Conservation (phyloP, 2,888 invertebrate species). For the Branchinecta sandiegonensis region DNA sequence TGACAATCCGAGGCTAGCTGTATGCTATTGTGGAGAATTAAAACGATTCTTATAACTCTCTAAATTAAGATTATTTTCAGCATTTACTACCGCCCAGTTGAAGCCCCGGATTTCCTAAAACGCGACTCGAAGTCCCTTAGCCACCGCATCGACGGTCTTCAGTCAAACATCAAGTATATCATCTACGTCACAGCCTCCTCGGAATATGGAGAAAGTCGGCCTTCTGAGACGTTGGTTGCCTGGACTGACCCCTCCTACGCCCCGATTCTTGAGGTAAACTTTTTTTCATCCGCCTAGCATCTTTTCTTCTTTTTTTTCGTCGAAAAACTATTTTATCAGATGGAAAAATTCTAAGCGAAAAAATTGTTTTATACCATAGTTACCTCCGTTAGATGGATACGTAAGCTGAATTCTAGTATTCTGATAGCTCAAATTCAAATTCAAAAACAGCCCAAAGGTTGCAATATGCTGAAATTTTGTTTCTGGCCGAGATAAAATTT, state of each 20-base stretch:
- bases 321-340: no score
- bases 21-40: no score
- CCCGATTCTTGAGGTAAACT: slow-evolving; percentile 62
- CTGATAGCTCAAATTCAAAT: no score
- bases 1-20: no score
- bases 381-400: no score
- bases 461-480: no score
- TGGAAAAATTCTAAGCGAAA: not conserved
- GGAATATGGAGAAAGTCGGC: slow-evolving; percentile 52
- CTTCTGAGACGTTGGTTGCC: slow-evolving; percentile 65
- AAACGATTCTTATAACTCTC: no score
- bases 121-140: slow-evolving; percentile 51
- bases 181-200: slow-evolving; percentile 53
- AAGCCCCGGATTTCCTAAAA: slow-evolving; percentile 45
- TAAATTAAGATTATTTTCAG: slow-evolving; percentile 35
- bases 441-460: no score
- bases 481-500: no score
- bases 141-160: slow-evolving; percentile 51
- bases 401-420: no score
- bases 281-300: not conserved
- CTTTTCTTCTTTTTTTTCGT: no score
- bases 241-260: slow-evolving; percentile 80
- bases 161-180: slow-evolving; percentile 67
- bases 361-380: slow-evolving; percentile 19
- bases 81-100: slow-evolving; percentile 52